Evolutionary conservation across 2,113 vertebrate species (phyloP).

Genomic region (Corythaeola cristata): DNA sequence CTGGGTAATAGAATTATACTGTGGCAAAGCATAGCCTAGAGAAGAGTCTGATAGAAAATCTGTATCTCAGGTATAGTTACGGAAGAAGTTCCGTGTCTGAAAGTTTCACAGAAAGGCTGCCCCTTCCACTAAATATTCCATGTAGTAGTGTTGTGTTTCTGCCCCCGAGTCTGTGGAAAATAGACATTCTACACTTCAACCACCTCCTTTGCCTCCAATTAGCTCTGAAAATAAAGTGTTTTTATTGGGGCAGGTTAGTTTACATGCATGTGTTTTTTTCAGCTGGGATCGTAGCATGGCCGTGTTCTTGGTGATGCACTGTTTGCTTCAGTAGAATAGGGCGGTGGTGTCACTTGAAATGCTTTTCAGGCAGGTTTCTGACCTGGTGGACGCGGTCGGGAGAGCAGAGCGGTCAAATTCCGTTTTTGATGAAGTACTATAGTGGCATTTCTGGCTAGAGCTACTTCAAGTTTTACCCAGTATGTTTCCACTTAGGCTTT

Average conservation of each 20-base stretch:
- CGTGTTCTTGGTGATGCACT: neutral
- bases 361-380: neutral
- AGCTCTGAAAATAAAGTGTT: neutral
- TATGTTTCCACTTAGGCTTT: neutral
- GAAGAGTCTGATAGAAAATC: neutral
- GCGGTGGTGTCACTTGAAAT: neutral
- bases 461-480: neutral
- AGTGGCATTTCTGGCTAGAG: too few species aligned
- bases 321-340: too few species aligned
- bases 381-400: neutral
- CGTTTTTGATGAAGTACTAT: neutral
- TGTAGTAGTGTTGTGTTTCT: neutral
- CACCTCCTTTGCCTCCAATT: neutral
- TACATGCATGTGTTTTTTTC: neutral
- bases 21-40: neutral
- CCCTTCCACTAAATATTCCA: neutral
- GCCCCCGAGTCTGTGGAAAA: neutral
- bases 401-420: neutral
- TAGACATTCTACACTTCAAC: neutral
- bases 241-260: neutral
- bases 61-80: rapidly evolving
- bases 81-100: neutral
- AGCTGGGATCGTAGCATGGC: neutral
- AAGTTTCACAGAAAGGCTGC: neutral
- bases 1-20: neutral